phyloP scores from a whole-genome alignment of 2,797 vertebrate species.

The Pelodytes ibericus region DNA sequence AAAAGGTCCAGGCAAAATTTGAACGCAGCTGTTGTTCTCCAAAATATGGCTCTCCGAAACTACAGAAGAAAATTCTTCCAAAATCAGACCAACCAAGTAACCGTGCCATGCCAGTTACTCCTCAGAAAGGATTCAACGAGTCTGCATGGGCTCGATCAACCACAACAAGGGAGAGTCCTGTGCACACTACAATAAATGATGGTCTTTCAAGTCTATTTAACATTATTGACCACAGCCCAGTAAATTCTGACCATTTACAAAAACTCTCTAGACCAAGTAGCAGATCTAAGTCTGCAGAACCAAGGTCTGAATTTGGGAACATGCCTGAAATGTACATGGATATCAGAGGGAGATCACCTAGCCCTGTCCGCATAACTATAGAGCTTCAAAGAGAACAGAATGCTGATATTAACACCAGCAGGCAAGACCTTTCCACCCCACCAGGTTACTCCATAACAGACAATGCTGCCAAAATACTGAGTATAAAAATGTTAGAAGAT shows the following conservation, averaged over 20 bases:
- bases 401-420: slow-evolving; percentile 80
- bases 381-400: slow-evolving; percentile 83
- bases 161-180: slow-evolving; percentile 94
- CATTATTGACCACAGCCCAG: slow-evolving; percentile 94
- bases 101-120: slow-evolving; percentile 70
- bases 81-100: slow-evolving; percentile 81
- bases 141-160: slow-evolving; percentile 98
- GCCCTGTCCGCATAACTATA: slow-evolving; percentile 83
- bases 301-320: slow-evolving; percentile 68
- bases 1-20: slow-evolving; percentile 90
- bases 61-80: slow-evolving; percentile 84
- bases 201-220: slow-evolving; percentile 98
- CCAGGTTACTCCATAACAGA: slow-evolving; percentile 90
- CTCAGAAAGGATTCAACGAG: slow-evolving; percentile 91
- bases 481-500: slow-evolving; percentile 93
- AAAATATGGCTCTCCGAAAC: slow-evolving; percentile 96
- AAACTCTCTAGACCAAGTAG: slow-evolving; percentile 86
- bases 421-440: slow-evolving; percentile 91
- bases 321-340: slow-evolving; percentile 76
- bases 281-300: slow-evolving; percentile 78
- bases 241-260: slow-evolving; percentile 80
- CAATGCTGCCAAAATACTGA: slow-evolving; percentile 90
- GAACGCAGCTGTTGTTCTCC: slow-evolving; percentile 96
- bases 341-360: slow-evolving; percentile 89
- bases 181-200: slow-evolving; percentile 96